A percentile compares a stretch with the other conserved stretches of the same genome.
Conservation (phyloP, 2,113 vertebrate genomes). For the Caracal caracal region DNA sequence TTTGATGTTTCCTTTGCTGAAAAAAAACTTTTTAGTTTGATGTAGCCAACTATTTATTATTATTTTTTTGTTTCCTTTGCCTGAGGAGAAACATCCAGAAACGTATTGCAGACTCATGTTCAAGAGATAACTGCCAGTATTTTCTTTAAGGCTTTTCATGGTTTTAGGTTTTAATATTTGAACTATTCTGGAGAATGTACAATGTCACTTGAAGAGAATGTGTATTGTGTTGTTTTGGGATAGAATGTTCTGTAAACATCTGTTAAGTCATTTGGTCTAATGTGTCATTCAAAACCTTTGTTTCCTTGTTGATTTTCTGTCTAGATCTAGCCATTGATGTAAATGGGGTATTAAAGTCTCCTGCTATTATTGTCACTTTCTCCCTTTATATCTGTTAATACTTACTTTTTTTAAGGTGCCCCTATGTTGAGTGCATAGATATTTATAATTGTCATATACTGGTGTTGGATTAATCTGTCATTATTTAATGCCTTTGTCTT, state of each 20-base stretch:
- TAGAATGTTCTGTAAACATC: background rate
- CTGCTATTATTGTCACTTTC: background rate
- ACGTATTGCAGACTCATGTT: background rate
- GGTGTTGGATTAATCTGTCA: background rate
- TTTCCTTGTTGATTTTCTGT: background rate
- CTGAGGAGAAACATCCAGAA: background rate
- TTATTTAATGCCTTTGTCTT: background rate
- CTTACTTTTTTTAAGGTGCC: background rate
- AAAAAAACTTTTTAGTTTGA: background rate
- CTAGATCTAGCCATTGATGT: background rate
- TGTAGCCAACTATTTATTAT: background rate
- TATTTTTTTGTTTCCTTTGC: background rate
- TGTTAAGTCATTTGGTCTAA: background rate
- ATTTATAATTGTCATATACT: background rate
- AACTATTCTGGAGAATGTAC: background rate
- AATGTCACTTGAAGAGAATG: background rate
- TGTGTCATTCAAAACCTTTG: background rate
- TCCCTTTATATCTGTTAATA: background rate
- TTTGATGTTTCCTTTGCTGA: background rate
- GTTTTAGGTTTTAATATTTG: background rate
- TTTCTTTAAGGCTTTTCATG: background rate
- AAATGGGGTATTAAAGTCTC: background rate
- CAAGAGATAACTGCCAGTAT: background rate
- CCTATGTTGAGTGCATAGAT: background rate
- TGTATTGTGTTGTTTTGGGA: background rate